These are phyloP conservation scores for Synergus gifuensis DNA, from an alignment of 2,888 invertebrate genomes.

Conservation along the genomic window DNA sequence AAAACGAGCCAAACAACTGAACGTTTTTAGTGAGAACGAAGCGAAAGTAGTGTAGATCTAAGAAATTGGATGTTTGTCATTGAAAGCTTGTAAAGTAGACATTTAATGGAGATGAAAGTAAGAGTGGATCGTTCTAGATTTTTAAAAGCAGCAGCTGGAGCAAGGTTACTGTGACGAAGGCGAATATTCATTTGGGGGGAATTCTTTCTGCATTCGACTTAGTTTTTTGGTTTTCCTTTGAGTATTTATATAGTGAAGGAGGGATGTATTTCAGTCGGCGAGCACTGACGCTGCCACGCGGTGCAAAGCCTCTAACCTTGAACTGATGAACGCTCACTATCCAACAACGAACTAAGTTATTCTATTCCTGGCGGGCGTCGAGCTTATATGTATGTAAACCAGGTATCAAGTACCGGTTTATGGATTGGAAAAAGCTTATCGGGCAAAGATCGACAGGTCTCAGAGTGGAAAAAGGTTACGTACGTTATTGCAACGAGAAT, in stretches of 20 bases:
- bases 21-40: neutral
- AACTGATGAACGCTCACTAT: conserved; percentile 69
- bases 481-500: neutral
- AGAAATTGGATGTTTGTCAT: neutral
- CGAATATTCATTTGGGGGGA: conserved; percentile 3
- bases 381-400: conserved; percentile 23
- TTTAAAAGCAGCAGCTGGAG: conserved; percentile 46
- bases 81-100: neutral
- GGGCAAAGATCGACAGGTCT: neutral
- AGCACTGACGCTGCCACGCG: conserved; percentile 47
- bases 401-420: conserved; percentile 24
- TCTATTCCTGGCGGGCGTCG: conserved; percentile 40
- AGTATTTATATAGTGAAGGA: conserved; percentile 67
- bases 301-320: conserved; percentile 72
- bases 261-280: conserved; percentile 69
- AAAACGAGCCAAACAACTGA: neutral
- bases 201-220: conserved; percentile 11
- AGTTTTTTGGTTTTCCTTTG: conserved; percentile 51
- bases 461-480: neutral
- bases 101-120: neutral
- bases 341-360: conserved; percentile 46
- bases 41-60: neutral
- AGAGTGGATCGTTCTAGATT: conserved; percentile 43
- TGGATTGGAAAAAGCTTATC: conserved; percentile 18
- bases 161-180: conserved; percentile 51